These are phyloP conservation scores for Vombatus ursinus DNA, from an alignment of 2,113 vertebrate species.

Conservation along the genomic window DNA sequence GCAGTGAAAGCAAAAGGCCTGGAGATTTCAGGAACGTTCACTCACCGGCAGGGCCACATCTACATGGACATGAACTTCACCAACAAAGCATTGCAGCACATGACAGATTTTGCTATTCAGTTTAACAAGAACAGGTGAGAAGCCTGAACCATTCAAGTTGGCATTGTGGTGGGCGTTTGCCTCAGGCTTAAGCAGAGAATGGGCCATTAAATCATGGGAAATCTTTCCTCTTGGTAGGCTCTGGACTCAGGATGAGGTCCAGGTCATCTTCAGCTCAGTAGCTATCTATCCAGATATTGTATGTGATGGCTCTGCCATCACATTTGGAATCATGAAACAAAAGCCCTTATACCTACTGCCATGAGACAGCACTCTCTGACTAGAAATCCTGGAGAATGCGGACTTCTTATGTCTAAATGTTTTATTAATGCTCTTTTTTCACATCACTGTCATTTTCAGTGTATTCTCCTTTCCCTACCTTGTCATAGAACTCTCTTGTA, in stretches of 20 bases:
- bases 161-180: neutral
- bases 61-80: conserved; percentile 99
- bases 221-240: neutral
- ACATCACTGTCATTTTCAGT: neutral
- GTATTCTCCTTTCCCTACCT: neutral
- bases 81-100: conserved; percentile 99
- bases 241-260: neutral
- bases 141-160: neutral
- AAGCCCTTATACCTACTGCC: neutral
- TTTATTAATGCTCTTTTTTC: neutral
- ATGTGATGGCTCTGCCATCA: neutral
- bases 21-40: conserved; percentile 97
- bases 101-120: conserved; percentile 98
- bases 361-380: conserved; percentile 11
- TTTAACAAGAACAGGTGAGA: conserved; percentile 99
- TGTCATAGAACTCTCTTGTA: neutral
- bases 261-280: neutral
- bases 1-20: conserved; percentile 98
- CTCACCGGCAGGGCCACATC: conserved; percentile 97
- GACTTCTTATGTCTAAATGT: neutral
- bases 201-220: neutral
- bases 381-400: neutral
- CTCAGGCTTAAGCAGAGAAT: neutral
- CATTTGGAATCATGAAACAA: conserved; percentile 4
- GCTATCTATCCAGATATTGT: neutral